Evolutionary conservation across 2,113 vertebrate species (phyloP).

Genomic region (Tylochromis polylepis): DNA sequence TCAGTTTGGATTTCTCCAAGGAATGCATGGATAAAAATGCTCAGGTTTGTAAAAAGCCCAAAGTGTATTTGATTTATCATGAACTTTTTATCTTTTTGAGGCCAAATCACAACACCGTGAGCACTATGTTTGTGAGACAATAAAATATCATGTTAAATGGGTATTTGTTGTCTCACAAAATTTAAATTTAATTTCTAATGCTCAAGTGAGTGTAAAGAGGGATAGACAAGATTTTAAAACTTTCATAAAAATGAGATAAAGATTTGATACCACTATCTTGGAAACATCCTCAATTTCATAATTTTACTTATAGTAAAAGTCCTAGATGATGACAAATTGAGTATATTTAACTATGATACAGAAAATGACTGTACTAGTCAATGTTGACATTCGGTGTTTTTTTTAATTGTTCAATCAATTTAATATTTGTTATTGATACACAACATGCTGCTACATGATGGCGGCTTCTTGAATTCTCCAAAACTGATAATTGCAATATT

Average conservation of each 20-base stretch:
- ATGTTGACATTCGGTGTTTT: slow-evolving; percentile 6
- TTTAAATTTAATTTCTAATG: not conserved
- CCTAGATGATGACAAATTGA: not conserved
- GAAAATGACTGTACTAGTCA: not conserved
- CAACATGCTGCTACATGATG: not conserved
- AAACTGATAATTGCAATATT: slow-evolving; percentile 9
- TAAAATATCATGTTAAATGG: not conserved
- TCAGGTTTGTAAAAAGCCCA: slow-evolving; percentile 29
- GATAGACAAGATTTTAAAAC: not conserved
- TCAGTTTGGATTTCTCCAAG: slow-evolving; percentile 10
- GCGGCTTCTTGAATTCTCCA: not conserved
- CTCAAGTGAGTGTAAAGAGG: not conserved
- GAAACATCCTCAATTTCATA: not conserved
- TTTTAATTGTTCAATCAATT: not conserved
- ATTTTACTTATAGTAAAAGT: not conserved
- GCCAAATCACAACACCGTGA: not conserved
- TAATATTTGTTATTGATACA: not conserved
- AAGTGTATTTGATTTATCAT: not conserved
- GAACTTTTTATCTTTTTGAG: not conserved
- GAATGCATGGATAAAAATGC: slow-evolving; percentile 6
- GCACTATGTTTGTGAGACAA: not conserved
- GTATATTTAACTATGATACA: not conserved
- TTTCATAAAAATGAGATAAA: not conserved
- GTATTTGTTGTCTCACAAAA: not conserved
- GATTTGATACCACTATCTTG: not conserved